Percentiles rank a stretch among this genome's conserved stretches.
phyloP scores from a whole-genome alignment of 2,888 invertebrate species.

The Lagria hirta region DNA sequence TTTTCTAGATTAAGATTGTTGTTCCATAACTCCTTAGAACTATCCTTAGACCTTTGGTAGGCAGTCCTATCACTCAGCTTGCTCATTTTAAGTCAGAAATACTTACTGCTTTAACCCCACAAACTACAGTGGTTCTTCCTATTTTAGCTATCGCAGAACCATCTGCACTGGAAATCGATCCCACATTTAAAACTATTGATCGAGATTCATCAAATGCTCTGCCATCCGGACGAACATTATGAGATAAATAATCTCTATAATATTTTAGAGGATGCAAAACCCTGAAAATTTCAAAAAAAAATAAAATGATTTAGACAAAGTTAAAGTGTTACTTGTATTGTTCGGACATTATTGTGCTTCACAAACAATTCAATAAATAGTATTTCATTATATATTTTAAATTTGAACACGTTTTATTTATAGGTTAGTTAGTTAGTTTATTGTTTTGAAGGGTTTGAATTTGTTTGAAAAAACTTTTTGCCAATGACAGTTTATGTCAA shows the following conservation, averaged over 20 bases:
- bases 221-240: slow-evolving; percentile 75
- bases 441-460: too few species aligned
- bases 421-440: too few species aligned
- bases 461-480: too few species aligned
- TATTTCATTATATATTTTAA: too few species aligned
- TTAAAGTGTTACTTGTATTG: slow-evolving; percentile 46
- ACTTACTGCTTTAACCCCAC: slow-evolving; percentile 82
- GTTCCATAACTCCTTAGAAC: too few species aligned
- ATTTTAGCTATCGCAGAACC: slow-evolving; percentile 77
- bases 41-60: too few species aligned
- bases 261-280: slow-evolving; percentile 75
- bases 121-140: slow-evolving; percentile 80
- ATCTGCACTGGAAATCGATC: slow-evolving; percentile 67
- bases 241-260: slow-evolving; percentile 70
- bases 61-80: too few species aligned
- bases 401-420: too few species aligned
- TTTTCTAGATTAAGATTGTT: too few species aligned
- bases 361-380: too few species aligned
- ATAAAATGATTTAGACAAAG: slow-evolving; percentile 10
- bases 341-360: slow-evolving; percentile 42
- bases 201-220: slow-evolving; percentile 72
- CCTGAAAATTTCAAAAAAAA: too few species aligned
- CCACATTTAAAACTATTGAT: slow-evolving; percentile 64
- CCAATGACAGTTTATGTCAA: too few species aligned
- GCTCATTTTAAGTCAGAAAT: not conserved